Evolutionary conservation across 2,888 invertebrate species (phyloP), one percentile per base, ranked within the genome.

Genomic region (Orchestes rusci): DNA sequence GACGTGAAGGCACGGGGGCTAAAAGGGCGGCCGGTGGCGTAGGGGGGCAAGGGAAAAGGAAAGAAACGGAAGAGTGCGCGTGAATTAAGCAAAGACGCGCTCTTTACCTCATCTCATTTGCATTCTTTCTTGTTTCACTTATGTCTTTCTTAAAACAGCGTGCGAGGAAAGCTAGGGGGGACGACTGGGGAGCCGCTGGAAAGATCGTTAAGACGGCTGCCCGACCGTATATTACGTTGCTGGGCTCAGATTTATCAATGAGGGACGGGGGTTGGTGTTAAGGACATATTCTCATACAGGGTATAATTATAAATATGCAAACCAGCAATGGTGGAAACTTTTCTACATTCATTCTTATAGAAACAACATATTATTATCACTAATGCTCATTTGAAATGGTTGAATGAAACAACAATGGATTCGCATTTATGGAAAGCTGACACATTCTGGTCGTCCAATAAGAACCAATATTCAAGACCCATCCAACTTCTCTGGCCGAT

Each of bases 1-100:
- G 65, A 61, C 62, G 62, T 57, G 55, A 53, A 51, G 56, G 34
- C 7, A 15, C 20, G 39, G 42, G 36, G 48, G 40, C 39, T n/a
- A n/a, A n/a, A 20, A 58, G 52, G 57, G 53, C 52, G 51, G 41
- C 45, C 47, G 47, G 42, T 19, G 43, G 30, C 53, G 32, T 15
- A 17, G 34, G 33, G 35, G 31, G 30, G 37, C 16, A 18, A 27
- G 39, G 38, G 43, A 40, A 50, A 53, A 51, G 58, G 65, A 69
- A 70, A 70, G 70, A 67, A 69, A 68, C 65, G 67, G 67, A 67
- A 67, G 66, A 68, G 66, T 66, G 64, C 66, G 66, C 66, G 65
- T 60, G 68, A 68, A 68, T 68, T 68, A 67, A 68, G 68, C 65
- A 66, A 64, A 66, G 67, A 67, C 66, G 62, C 63, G 63, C 66